These are phyloP conservation scores for Euclidia mi DNA, from an alignment of 2,888 invertebrate genomes.

Conservation along the genomic window DNA sequence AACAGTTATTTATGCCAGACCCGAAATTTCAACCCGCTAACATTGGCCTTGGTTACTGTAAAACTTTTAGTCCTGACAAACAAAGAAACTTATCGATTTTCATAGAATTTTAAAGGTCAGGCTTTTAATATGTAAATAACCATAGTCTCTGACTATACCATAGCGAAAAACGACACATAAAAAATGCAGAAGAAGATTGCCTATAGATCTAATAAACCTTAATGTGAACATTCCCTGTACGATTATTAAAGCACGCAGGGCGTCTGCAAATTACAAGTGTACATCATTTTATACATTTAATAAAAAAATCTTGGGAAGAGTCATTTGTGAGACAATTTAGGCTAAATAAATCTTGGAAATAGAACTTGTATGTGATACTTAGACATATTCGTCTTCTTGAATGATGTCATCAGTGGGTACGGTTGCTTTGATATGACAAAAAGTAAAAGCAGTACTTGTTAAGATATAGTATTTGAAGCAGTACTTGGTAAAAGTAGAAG, in stretches of 20 bases:
- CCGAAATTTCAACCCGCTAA: too few relatives aligned
- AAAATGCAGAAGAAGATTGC: background rate
- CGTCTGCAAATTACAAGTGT: conserved; percentile 1
- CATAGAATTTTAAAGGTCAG: too few relatives aligned
- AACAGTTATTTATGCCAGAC: too few relatives aligned
- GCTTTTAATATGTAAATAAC: too few relatives aligned
- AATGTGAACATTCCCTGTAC: background rate
- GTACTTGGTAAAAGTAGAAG: too few relatives aligned
- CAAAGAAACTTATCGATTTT: too few relatives aligned
- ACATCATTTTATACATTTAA: background rate
- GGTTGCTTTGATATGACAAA: background rate
- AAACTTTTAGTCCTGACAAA: too few relatives aligned
- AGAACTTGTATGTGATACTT: background rate
- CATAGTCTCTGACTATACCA: too few relatives aligned
- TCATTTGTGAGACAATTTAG: conserved; percentile 4
- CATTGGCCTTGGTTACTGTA: too few relatives aligned
- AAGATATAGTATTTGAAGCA: too few relatives aligned
- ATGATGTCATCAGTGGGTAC: background rate
- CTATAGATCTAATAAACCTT: conserved; percentile 1
- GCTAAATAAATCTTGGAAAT: background rate
- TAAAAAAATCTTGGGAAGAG: background rate
- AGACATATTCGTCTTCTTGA: background rate
- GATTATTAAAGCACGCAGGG: background rate
- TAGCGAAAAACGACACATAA: too few relatives aligned
- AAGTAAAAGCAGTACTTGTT: too few relatives aligned